These are phyloP conservation scores for Enteromius mattozi DNA, from an alignment of 2,797 vertebrate genomes.

Conservation along the genomic window DNA sequence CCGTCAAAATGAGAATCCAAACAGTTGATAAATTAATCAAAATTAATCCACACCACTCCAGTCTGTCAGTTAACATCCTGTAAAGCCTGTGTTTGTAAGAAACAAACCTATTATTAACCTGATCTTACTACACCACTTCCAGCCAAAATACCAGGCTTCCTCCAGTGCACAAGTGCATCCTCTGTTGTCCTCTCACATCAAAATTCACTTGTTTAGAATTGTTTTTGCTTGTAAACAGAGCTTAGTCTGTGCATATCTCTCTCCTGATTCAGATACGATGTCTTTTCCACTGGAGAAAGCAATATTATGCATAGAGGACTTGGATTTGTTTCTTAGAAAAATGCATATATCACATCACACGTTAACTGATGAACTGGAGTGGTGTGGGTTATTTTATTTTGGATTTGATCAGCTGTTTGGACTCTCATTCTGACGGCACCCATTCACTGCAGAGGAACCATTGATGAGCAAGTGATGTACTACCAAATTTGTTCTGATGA, in stretches of 20 bases:
- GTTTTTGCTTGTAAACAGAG: not conserved
- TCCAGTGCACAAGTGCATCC: not conserved
- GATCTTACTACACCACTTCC: not conserved
- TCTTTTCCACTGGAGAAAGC: not conserved
- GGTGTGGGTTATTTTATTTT: not conserved
- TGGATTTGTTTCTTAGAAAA: not conserved
- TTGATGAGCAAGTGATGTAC: not conserved
- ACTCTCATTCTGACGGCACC: not conserved
- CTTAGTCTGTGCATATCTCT: not conserved
- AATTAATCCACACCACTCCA: not conserved
- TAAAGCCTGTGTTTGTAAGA: not conserved
- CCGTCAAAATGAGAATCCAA: not conserved
- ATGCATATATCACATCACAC: not conserved
- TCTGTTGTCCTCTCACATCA: not conserved
- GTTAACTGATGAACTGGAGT: not conserved
- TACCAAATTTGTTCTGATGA: not conserved
- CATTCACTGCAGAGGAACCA: not conserved
- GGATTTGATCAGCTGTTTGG: not conserved
- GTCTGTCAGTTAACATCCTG: not conserved
- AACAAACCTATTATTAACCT: not conserved
- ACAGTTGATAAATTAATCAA: not conserved
- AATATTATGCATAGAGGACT: not conserved
- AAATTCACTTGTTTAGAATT: not conserved
- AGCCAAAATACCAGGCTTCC: not conserved
- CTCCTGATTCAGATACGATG: not conserved